Conservation (phyloP, 2,797 vertebrate genomes). For the Zalophus californianus region DNA sequence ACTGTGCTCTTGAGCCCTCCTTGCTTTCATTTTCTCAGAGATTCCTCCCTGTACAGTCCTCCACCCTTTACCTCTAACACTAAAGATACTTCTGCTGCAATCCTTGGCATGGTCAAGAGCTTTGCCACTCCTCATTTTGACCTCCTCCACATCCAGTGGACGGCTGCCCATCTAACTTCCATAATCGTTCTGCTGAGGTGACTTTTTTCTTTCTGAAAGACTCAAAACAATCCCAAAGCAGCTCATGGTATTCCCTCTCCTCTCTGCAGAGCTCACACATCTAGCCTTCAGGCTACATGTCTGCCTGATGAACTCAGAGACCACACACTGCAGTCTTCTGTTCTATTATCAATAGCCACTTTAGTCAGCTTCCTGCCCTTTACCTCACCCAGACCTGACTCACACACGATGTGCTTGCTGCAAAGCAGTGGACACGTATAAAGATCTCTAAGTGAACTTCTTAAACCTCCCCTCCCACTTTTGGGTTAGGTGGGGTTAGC, state of each 20-base stretch:
- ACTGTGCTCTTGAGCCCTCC: neutral
- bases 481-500: neutral
- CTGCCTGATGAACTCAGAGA: neutral
- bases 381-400: neutral
- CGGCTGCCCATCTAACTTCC: neutral
- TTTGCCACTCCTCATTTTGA: neutral
- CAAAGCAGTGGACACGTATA: no score
- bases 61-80: fast-evolving
- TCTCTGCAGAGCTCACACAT: neutral
- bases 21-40: neutral
- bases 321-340: neutral
- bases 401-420: fast-evolving
- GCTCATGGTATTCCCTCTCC: neutral
- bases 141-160: neutral
- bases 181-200: neutral
- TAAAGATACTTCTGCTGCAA: neutral
- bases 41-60: neutral
- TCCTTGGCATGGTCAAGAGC: neutral
- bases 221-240: neutral
- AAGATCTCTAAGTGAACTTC: neutral
- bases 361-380: neutral
- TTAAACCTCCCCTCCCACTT: neutral
- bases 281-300: no score
- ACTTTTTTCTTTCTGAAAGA: neutral
- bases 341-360: neutral